These are phyloP conservation scores for Netelia inedita DNA, from an alignment of 2,888 invertebrate genomes.

Conservation along the genomic window DNA sequence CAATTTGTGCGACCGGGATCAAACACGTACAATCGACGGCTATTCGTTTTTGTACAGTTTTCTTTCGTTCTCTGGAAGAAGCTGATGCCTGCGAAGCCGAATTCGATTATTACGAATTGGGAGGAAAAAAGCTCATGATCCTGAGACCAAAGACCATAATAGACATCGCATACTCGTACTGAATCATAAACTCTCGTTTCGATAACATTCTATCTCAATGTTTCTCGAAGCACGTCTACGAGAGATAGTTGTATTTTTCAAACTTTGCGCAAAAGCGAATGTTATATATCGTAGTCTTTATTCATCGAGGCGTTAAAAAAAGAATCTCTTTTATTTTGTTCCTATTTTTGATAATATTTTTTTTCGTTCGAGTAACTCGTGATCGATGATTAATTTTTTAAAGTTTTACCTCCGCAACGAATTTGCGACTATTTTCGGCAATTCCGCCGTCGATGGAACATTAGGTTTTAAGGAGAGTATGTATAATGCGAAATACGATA, in stretches of 20 bases:
- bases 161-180: neutral
- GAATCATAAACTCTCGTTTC: neutral
- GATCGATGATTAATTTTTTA: too few relatives aligned
- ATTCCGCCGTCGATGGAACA: neutral
- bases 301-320: neutral
- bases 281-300: neutral
- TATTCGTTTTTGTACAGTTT: slow-evolving; percentile 79
- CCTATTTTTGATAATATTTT: too few relatives aligned
- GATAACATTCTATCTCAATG: neutral
- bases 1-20: slow-evolving; percentile 75
- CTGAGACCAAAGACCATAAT: slow-evolving; percentile 66
- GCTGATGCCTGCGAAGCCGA: slow-evolving; percentile 71
- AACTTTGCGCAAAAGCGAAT: neutral
- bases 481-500: too few relatives aligned
- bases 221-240: neutral
- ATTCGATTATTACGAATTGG: slow-evolving; percentile 73
- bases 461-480: neutral
- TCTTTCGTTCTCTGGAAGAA: slow-evolving; percentile 72
- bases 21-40: slow-evolving; percentile 45
- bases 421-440: neutral
- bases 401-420: neutral
- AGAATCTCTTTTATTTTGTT: too few relatives aligned
- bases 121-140: slow-evolving; percentile 75
- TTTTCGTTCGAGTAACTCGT: too few relatives aligned
- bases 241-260: neutral